These are phyloP conservation scores for Tiaroga cobitis DNA, from an alignment of 2,797 vertebrate species.

Conservation along the genomic window DNA sequence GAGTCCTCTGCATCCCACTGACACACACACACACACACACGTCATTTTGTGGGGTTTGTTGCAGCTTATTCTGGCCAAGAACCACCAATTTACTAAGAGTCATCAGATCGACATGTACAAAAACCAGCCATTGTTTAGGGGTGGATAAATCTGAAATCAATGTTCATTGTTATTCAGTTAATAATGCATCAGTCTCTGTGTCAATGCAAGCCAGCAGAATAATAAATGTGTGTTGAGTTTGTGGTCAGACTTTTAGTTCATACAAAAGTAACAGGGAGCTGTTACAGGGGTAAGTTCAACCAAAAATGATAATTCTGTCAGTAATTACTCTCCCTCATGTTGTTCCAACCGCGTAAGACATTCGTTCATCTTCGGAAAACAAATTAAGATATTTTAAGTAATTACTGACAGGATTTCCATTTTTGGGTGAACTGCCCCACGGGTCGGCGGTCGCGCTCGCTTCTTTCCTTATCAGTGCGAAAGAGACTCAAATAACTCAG, in stretches of 20 bases:
- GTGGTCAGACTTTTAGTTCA: not conserved
- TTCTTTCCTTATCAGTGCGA: too few relatives aligned
- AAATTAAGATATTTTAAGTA: too few relatives aligned
- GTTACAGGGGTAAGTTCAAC: too few relatives aligned
- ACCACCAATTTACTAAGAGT: not conserved
- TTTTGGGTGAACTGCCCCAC: too few relatives aligned
- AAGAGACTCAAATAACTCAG: too few relatives aligned
- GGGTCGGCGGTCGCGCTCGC: too few relatives aligned
- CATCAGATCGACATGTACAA: not conserved
- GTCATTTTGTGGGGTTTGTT: not conserved
- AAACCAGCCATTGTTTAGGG: not conserved
- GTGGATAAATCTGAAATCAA: not conserved
- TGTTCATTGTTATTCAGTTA: not conserved
- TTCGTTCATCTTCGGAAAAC: too few relatives aligned
- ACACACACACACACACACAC: constrained; percentile 70
- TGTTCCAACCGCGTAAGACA: too few relatives aligned
- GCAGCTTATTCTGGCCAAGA: not conserved
- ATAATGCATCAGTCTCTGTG: not conserved
- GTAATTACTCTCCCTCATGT: too few relatives aligned
- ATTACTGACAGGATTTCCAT: too few relatives aligned
- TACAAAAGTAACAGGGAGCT: not conserved
- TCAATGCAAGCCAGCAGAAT: not conserved
- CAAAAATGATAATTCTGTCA: too few relatives aligned
- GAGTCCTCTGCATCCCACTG: constrained; percentile 78
- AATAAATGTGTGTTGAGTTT: not conserved